Evolutionary conservation across 2,113 vertebrate species (phyloP).

Genomic region (Dasyornis broadbenti): DNA sequence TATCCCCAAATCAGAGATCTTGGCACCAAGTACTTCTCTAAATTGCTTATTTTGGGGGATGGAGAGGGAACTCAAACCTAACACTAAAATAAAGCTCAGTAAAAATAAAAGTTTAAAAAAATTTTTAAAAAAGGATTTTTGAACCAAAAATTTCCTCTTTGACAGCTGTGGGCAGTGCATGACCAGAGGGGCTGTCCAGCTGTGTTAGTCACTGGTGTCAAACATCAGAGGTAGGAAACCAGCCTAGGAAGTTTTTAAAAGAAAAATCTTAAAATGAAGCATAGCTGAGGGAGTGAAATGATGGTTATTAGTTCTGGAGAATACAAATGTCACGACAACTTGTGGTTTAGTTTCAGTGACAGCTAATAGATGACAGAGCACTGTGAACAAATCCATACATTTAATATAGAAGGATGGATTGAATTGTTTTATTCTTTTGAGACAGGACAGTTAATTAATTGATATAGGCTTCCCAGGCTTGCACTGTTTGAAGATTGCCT

Average conservation of each 20-base stretch:
- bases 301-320: not conserved
- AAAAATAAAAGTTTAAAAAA: not conserved
- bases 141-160: not conserved
- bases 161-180: not conserved
- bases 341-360: not conserved
- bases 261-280: not conserved
- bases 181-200: not conserved
- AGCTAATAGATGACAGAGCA: not conserved
- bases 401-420: not conserved
- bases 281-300: not conserved
- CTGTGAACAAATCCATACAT: not conserved
- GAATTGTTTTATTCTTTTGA: not conserved
- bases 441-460: conserved; percentile 25
- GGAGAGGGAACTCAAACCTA: not conserved
- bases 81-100: not conserved
- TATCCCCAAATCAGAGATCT: not conserved
- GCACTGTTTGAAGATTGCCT: not conserved
- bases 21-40: not conserved
- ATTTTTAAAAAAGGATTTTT: not conserved
- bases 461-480: not conserved
- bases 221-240: not conserved
- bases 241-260: not conserved
- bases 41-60: not conserved
- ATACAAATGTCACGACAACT: not conserved
- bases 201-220: not conserved